A percentile compares a stretch with the other conserved stretches of the same genome.
Evolutionary conservation across 1,140 invertebrate genomes (phyloP).

Genomic region (Oncopeltus fasciatus): DNA sequence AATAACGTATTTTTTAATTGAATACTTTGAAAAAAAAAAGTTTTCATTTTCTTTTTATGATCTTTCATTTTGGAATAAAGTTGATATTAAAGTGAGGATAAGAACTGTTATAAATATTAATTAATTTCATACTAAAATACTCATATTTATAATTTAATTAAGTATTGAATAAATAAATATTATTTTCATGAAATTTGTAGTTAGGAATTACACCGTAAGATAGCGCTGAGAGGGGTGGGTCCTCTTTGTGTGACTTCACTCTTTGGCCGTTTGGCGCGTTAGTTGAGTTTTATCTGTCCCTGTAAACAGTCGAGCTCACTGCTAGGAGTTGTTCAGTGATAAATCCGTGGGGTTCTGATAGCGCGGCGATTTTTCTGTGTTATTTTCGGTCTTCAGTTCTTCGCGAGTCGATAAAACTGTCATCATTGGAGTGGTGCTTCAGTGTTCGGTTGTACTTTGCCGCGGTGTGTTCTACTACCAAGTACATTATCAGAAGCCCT

Average conservation of each 20-base stretch:
- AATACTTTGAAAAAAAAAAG: too few species aligned
- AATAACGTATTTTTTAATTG: too few species aligned
- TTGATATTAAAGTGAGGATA: too few species aligned
- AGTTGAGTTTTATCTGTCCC: constrained; percentile 16
- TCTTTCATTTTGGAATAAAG: too few species aligned
- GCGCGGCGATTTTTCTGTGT: not conserved
- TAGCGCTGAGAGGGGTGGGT: not conserved
- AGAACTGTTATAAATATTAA: too few species aligned
- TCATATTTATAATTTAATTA: too few species aligned
- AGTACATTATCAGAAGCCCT: not conserved
- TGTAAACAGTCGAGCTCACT: constrained; percentile 9
- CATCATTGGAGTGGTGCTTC: not conserved
- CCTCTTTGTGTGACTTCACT: not conserved
- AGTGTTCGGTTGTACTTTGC: not conserved
- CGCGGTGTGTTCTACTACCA: not conserved
- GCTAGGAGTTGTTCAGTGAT: not conserved
- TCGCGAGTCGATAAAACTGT: not conserved
- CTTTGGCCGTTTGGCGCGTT: not conserved
- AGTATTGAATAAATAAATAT: too few species aligned
- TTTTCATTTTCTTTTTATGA: too few species aligned
- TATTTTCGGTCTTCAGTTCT: not conserved
- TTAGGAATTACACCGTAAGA: too few species aligned
- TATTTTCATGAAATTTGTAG: too few species aligned
- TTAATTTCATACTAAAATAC: too few species aligned
- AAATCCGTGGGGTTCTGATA: not conserved